These are phyloP conservation scores for Drosophila pandora DNA, from an alignment of 1,140 invertebrate genomes.

Conservation along the genomic window DNA sequence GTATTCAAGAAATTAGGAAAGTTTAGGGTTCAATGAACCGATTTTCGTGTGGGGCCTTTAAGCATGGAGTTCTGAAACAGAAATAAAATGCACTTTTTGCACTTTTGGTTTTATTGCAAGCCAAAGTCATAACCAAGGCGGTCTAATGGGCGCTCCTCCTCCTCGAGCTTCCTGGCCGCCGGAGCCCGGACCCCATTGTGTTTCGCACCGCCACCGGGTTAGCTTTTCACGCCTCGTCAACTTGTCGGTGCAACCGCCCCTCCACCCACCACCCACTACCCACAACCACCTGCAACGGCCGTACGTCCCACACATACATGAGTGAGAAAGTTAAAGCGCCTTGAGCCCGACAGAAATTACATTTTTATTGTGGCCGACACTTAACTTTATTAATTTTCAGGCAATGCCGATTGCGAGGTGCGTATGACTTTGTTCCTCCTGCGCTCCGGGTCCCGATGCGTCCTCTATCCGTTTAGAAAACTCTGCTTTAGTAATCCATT, in stretches of 20 bases:
- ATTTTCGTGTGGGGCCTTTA: background rate
- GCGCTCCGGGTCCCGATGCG: background rate
- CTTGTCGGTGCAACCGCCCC: slow-evolving; percentile 39
- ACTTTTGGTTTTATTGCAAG: slow-evolving; percentile 77
- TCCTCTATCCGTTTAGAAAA: background rate
- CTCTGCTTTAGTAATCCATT: slow-evolving; percentile 74
- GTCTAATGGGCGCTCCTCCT: background rate
- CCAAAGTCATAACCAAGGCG: slow-evolving; percentile 59
- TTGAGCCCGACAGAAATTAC: slow-evolving; percentile 46
- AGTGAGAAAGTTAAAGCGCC: slow-evolving; percentile 5
- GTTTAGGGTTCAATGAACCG: background rate
- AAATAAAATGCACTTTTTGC: slow-evolving; percentile 73
- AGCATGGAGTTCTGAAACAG: slow-evolving; percentile 46
- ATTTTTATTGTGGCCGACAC: slow-evolving; percentile 79
- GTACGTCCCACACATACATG: background rate
- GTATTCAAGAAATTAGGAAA: background rate
- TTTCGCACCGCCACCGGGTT: slow-evolving; percentile 48
- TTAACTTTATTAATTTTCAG: slow-evolving; percentile 81
- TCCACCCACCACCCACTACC: slow-evolving; percentile 9
- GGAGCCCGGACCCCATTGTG: slow-evolving; percentile 21
- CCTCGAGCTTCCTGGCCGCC: background rate
- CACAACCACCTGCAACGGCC: background rate
- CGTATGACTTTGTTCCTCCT: background rate
- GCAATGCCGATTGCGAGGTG: slow-evolving; percentile 59
- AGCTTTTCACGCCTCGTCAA: slow-evolving; percentile 70